Evolutionary conservation across 37 sponge, comb jelly and placozoan species (phyloP).

Genomic region (Cladorhizidae sp.): DNA sequence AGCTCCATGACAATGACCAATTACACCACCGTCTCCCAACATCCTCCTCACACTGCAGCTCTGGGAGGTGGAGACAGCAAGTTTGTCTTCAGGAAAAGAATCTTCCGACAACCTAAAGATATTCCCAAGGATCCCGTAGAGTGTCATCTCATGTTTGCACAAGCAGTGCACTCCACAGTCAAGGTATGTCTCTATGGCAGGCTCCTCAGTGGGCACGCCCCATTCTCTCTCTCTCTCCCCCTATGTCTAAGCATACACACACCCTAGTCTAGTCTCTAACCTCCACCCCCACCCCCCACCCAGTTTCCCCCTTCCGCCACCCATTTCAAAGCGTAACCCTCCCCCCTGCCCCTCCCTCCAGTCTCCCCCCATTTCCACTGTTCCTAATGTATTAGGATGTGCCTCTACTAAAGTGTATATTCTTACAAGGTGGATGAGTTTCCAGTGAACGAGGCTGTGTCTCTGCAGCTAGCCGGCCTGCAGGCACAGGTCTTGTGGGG

Average conservation of each 20-base stretch:
- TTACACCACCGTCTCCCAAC: constrained; percentile 82
- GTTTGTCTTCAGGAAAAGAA: constrained; percentile 92
- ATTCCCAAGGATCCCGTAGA: constrained; percentile 97
- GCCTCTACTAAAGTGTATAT: neutral
- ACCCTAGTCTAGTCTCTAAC: neutral
- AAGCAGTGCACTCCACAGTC: constrained; percentile 91
- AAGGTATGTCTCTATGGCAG: no score
- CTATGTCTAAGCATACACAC: neutral
- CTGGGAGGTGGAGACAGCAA: constrained; percentile 91
- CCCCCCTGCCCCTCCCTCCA: no score
- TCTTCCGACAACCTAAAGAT: constrained; percentile 91
- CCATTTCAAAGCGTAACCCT: no score
- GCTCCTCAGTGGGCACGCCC: no score
- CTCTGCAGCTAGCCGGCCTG: constrained; percentile 92
- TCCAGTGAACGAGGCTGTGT: constrained; percentile 88
- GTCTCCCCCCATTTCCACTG: no score
- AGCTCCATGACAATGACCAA: constrained; percentile 90
- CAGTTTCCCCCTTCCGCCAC: neutral
- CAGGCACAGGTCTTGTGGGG: constrained; percentile 92
- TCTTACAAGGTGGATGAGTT: constrained; percentile 86
- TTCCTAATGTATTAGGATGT: neutral
- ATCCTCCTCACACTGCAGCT: constrained; percentile 73
- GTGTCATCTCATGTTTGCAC: constrained; percentile 96
- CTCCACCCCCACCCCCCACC: neutral
- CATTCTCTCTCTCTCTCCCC: neutral